Base-by-base conservation (phyloP, 2,888 invertebrate genomes). In the Cantharis rustica region DNA sequence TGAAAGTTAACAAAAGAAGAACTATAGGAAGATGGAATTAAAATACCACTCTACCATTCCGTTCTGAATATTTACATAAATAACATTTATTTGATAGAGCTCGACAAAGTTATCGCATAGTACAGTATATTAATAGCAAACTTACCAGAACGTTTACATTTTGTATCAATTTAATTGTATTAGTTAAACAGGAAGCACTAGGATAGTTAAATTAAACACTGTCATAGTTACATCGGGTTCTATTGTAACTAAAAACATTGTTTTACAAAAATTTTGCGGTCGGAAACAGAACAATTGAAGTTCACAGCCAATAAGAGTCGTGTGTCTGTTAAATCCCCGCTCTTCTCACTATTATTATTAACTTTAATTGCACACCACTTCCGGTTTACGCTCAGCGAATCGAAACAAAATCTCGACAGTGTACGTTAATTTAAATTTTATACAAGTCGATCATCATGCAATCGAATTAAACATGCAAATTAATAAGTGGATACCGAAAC, bases 251-350 rank as follows among this genome's bases (percentile, higher is more conserved):
- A 77, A 75, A 77, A 70, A 71, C 66, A 71, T 72, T 78, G 76
- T 78, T 78, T 84, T 82, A 10, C 83, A 81, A 0, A 47, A 87
- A 83, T 70, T 87, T 82, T 79, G 86, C 84, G 17, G 80, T 84
- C 87, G 87, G 77, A 79, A 79, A 80, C 80, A 72, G 77, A 78
- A 81, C 81, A 81, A 81, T 81, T 77, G 80, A 72, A 68, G 68
- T 66, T 69, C 31, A 69, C 77, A 31, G 75, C 81, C 80, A 81
- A 80, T 80, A 76, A 79, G 76, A 80, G 75, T 73, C 63, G 68
- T n/a, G 64, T 79, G 71, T 75, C 79, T 75, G 69, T 75, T 72
- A 69, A 61, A 72, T 75, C 80, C 81, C 79, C 78, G 62, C 80
- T 79, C 74, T 77, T 81, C 79, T 80, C 79, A 78, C 80, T 79